These are phyloP conservation scores for Malthinus flaveolus DNA, from an alignment of 2,888 invertebrate genomes.

Conservation along the genomic window DNA sequence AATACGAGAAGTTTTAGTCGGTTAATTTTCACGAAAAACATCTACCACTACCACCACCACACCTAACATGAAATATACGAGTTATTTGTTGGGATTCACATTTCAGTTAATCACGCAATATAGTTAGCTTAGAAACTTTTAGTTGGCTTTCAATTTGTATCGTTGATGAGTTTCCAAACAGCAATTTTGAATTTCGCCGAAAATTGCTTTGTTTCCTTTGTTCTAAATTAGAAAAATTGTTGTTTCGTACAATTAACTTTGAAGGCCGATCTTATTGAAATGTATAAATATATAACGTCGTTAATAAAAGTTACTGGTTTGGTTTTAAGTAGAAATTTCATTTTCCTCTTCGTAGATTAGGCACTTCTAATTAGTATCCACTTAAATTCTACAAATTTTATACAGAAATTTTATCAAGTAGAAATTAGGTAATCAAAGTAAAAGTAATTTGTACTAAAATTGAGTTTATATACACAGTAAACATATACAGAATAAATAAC, in stretches of 20 bases:
- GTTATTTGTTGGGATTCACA: constrained; percentile 18
- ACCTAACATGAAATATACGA: constrained; percentile 20
- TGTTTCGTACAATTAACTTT: not conserved
- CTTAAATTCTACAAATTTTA: constrained; percentile 1
- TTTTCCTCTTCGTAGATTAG: not conserved
- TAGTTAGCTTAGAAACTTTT: constrained; percentile 5
- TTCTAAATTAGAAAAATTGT: not conserved
- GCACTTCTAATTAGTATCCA: constrained; percentile 2
- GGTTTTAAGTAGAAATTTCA: not conserved
- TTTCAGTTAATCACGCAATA: constrained; percentile 16
- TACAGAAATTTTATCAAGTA: not conserved
- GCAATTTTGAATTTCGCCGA: too few species aligned
- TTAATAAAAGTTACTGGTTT: not conserved
- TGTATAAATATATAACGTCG: not conserved
- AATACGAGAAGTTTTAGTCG: constrained; percentile 16
- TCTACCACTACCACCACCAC: constrained; percentile 18
- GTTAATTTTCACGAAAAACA: constrained; percentile 16
- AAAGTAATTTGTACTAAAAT: constrained; percentile 10
- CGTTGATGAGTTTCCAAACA: not conserved
- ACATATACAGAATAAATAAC: constrained; percentile 16
- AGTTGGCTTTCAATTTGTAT: constrained; percentile 7
- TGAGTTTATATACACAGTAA: constrained; percentile 8
- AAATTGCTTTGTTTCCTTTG: too few species aligned
- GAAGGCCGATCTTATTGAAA: not conserved
- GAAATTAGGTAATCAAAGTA: constrained; percentile 8